Percentiles rank a stretch among this genome's conserved stretches.
phyloP scores from a whole-genome alignment of 23 tunicate species.

The Trididemnum nubilum region DNA sequence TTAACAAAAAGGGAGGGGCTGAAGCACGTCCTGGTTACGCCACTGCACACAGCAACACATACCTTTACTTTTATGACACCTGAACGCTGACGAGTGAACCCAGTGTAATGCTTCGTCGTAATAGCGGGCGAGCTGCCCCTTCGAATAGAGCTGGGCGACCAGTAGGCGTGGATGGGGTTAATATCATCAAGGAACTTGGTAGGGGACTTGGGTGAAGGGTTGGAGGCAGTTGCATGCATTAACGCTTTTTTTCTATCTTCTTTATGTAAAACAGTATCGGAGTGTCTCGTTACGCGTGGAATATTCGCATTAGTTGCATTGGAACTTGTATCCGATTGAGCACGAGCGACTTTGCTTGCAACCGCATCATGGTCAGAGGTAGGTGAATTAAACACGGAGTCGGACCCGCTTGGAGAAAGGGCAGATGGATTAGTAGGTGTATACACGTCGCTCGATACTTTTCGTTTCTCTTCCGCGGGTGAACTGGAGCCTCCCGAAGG shows the following conservation, averaged over 20 bases:
- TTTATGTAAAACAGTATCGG: background rate
- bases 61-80: background rate
- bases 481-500: background rate
- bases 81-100: background rate
- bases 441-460: background rate
- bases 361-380: background rate
- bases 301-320: background rate
- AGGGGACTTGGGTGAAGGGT: slow-evolving; percentile 2
- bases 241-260: background rate
- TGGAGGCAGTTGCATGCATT: background rate
- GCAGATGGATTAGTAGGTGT: background rate
- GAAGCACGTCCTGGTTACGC: no score
- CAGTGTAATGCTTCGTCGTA: background rate
- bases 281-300: background rate
- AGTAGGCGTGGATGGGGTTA: background rate
- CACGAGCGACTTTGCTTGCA: no score
- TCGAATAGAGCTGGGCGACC: background rate
- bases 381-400: slow-evolving; percentile 21
- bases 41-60: background rate
- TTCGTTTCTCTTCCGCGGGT: background rate
- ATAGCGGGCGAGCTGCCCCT: slow-evolving; percentile 22
- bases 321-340: background rate
- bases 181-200: slow-evolving; percentile 14
- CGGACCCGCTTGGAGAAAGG: background rate
- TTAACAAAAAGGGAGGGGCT: no score